A percentile compares a stretch with the other conserved stretches of the same genome.
These are phyloP conservation scores for Pygocentrus nattereri DNA, from an alignment of 2,797 vertebrate species.

Conservation along the genomic window DNA sequence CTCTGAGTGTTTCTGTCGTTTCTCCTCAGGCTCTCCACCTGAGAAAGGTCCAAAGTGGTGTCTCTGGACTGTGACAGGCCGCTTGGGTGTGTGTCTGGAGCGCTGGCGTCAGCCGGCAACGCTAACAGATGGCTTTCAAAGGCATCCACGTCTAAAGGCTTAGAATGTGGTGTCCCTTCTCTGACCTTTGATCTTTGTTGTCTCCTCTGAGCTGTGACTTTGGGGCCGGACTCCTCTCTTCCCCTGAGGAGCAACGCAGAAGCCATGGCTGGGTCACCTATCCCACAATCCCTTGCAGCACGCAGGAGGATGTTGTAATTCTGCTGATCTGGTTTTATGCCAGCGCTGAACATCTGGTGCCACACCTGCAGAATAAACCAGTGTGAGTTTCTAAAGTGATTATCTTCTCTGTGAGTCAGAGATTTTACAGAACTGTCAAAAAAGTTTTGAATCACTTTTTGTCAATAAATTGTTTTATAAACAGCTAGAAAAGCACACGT, in stretches of 20 bases:
- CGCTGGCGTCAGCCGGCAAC: conserved; percentile 29
- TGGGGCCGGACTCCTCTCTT: conserved; percentile 8
- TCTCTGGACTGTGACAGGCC: background rate
- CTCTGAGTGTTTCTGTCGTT: conserved; percentile 20
- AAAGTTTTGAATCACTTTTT: too few species aligned
- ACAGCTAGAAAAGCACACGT: too few species aligned
- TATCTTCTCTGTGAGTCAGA: too few species aligned
- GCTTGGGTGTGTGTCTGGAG: background rate
- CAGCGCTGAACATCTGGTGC: conserved; percentile 87
- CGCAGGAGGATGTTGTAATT: conserved; percentile 89
- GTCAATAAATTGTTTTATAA: too few species aligned
- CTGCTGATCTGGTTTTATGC: conserved; percentile 80
- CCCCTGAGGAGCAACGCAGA: conserved; percentile 77
- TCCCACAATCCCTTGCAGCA: conserved; percentile 88
- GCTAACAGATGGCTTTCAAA: conserved; percentile 84
- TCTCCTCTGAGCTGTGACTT: conserved; percentile 31
- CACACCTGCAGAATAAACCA: conserved; percentile 83
- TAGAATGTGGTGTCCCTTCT: background rate
- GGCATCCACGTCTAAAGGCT: conserved; percentile 76
- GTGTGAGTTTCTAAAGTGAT: background rate
- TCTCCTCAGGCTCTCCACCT: background rate
- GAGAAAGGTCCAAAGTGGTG: background rate
- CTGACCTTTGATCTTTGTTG: conserved; percentile 21
- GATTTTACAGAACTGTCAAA: too few species aligned
- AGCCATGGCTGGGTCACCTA: conserved; percentile 82